These are phyloP conservation scores for Apamea monoglypha DNA, from an alignment of 2,888 invertebrate species.

Conservation along the genomic window DNA sequence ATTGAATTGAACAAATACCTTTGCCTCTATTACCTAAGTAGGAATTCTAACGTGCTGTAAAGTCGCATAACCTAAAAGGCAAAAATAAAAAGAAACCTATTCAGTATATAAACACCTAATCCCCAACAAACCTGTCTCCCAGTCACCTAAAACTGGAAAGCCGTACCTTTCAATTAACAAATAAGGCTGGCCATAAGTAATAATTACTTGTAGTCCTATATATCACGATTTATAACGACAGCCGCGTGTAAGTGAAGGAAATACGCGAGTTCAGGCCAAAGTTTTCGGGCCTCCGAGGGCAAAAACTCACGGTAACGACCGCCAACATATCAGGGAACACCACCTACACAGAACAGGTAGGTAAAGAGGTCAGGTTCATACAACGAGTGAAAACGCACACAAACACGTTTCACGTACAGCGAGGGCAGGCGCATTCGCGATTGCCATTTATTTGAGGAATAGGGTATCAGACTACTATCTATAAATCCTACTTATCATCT, in stretches of 20 bases:
- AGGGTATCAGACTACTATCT: neutral
- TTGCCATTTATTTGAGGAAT: neutral
- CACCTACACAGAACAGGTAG: conserved; percentile 24
- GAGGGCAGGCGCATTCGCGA: neutral
- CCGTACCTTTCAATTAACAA: conserved; percentile 67
- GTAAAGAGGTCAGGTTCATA: neutral
- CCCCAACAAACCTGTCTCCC: conserved; percentile 27
- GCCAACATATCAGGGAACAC: conserved; percentile 54
- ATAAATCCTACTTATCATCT: neutral
- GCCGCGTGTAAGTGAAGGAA: conserved; percentile 66
- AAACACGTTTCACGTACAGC: neutral
- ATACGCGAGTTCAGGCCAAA: conserved; percentile 66
- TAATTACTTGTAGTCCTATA: conserved; percentile 65
- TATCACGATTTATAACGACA: conserved; percentile 68
- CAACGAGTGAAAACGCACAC: neutral
- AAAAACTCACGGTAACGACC: conserved; percentile 67
- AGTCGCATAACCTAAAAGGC: no score
- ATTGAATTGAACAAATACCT: no score
- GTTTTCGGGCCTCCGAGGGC: conserved; percentile 57
- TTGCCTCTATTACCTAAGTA: neutral
- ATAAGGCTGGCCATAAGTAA: conserved; percentile 62
- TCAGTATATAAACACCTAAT: conserved; percentile 26
- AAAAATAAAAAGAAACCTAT: neutral
- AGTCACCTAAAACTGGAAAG: conserved; percentile 43
- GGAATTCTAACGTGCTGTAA: neutral